phyloP scores from a whole-genome alignment of 1,140 invertebrate species.

The Platyura marginata region DNA sequence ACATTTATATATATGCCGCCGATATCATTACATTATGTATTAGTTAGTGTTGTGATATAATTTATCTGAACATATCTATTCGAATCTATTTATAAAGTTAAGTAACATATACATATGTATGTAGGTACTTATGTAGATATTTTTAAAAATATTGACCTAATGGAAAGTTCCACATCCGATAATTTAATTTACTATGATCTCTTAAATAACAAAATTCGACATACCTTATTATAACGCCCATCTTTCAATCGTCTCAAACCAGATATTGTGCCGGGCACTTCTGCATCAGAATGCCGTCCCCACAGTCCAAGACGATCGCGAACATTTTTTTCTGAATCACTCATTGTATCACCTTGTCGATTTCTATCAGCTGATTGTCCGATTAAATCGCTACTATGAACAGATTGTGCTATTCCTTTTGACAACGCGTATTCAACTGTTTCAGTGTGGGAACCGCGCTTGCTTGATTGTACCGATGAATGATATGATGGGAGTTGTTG shows the following conservation, averaged over 20 bases:
- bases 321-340: constrained; percentile 2
- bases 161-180: too few relatives aligned
- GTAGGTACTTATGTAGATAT: too few relatives aligned
- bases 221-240: constrained; percentile 20
- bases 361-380: neutral
- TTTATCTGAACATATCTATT: too few relatives aligned
- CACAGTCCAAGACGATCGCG: constrained; percentile 18
- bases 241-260: constrained; percentile 14
- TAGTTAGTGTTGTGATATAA: too few relatives aligned
- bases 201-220: too few relatives aligned
- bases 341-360: constrained; percentile 2
- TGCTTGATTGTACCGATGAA: neutral
- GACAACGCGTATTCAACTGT: constrained; percentile 23
- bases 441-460: neutral
- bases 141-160: too few relatives aligned
- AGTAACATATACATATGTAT: too few relatives aligned
- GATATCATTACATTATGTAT: too few relatives aligned
- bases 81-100: too few relatives aligned
- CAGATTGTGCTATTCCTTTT: constrained; percentile 19
- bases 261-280: constrained; percentile 13
- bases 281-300: constrained; percentile 13
- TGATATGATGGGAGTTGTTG: neutral
- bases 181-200: too few relatives aligned
- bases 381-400: neutral
- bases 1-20: too few relatives aligned